Evolutionary conservation across 2,113 vertebrate genomes (phyloP).

Genomic region (Catharus fuscescens): DNA sequence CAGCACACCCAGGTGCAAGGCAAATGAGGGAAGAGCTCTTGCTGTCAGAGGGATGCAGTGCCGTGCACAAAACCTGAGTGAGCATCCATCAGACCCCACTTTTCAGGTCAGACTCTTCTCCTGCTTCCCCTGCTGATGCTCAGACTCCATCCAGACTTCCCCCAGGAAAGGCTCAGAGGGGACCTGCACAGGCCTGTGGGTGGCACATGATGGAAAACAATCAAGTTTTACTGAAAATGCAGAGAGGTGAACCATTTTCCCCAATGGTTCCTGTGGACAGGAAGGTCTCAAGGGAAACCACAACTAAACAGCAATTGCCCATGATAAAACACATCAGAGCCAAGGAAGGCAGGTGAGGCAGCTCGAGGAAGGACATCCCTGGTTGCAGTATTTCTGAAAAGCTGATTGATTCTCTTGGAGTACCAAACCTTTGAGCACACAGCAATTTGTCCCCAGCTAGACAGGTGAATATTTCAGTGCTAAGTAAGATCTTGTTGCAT

Average conservation of each 20-base stretch:
- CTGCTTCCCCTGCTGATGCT: not conserved
- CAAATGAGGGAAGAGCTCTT: not conserved
- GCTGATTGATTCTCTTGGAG: not conserved
- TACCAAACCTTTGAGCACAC: not conserved
- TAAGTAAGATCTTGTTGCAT: not conserved
- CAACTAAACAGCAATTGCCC: not conserved
- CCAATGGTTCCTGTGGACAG: not conserved
- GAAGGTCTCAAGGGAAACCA: not conserved
- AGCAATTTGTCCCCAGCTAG: not conserved
- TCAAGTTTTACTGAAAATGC: not conserved
- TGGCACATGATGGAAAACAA: not conserved
- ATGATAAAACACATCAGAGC: not conserved
- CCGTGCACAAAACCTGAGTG: not conserved
- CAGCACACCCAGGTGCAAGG: not conserved
- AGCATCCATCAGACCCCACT: not conserved
- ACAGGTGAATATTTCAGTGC: not conserved
- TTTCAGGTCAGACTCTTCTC: not conserved
- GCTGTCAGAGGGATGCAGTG: not conserved
- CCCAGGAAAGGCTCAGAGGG: not conserved
- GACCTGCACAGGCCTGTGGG: not conserved
- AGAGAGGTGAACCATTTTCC: not conserved
- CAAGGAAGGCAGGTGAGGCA: not conserved
- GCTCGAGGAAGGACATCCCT: not conserved
- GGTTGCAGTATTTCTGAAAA: not conserved
- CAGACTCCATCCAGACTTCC: not conserved